Conservation (phyloP, 2,888 invertebrate genomes). For the Aethes cnicana region DNA sequence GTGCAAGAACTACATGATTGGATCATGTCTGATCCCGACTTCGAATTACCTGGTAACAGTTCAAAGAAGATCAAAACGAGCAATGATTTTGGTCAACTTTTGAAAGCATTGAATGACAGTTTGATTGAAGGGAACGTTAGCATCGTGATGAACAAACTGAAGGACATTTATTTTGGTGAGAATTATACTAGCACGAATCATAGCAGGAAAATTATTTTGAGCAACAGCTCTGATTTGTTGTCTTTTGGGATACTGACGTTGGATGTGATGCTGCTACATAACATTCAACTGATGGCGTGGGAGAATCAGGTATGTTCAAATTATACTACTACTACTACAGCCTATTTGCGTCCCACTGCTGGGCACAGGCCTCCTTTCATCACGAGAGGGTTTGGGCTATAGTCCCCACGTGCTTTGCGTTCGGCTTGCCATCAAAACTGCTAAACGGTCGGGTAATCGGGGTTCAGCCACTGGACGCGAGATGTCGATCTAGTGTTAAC, state of each 20-base stretch:
- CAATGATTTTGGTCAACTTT: constrained; percentile 60
- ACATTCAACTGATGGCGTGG: constrained; percentile 82
- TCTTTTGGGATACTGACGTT: constrained; percentile 82
- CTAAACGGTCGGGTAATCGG: no score
- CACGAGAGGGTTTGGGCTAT: no score
- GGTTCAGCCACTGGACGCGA: no score
- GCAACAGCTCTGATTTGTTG: constrained; percentile 72
- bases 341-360: no score
- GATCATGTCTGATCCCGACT: constrained; percentile 68
- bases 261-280: constrained; percentile 81
- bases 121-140: constrained; percentile 74
- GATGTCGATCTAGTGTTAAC: no score
- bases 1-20: constrained; percentile 79
- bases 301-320: constrained; percentile 76
- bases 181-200: constrained; percentile 54
- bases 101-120: constrained; percentile 79
- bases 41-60: constrained; percentile 44
- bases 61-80: constrained; percentile 42
- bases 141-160: constrained; percentile 74
- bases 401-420: no score
- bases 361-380: no score
- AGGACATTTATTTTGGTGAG: constrained; percentile 76
- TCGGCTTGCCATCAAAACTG: no score
- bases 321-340: no score
- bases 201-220: constrained; percentile 59